Conservation (phyloP, 2,888 invertebrate species). For the Leucophenga maculata region DNA sequence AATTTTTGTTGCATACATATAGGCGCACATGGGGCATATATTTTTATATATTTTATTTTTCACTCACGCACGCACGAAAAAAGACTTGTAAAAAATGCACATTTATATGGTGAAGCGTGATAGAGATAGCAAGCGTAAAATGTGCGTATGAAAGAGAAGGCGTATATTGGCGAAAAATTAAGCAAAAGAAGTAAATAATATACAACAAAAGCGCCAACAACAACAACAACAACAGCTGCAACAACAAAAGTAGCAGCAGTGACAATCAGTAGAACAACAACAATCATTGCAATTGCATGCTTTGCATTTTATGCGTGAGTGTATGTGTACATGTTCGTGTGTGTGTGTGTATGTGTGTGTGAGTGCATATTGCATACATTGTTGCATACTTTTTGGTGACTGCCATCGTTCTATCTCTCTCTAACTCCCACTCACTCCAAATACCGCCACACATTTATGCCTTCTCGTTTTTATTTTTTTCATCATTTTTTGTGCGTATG, state of each 20-base stretch:
- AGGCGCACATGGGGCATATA: slow-evolving; percentile 45
- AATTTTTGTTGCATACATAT: neutral
- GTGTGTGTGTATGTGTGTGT: slow-evolving; percentile 29
- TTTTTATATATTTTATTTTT: slow-evolving; percentile 68
- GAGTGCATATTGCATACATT: slow-evolving; percentile 53
- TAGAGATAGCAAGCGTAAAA: neutral
- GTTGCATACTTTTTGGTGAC: slow-evolving; percentile 60
- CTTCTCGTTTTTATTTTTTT: slow-evolving; percentile 40
- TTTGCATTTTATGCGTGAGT: slow-evolving; percentile 18
- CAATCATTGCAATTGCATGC: slow-evolving; percentile 12
- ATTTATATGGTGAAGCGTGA: slow-evolving; percentile 25
- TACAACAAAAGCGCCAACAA: slow-evolving; percentile 42
- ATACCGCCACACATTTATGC: neutral
- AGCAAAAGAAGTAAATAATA: slow-evolving; percentile 58
- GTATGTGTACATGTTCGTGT: slow-evolving; percentile 29
- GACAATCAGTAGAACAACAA: slow-evolving; percentile 6
- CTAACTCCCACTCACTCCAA: neutral
- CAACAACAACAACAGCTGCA: slow-evolving; percentile 5
- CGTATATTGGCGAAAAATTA: slow-evolving; percentile 49
- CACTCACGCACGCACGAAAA: slow-evolving; percentile 68
- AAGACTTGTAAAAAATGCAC: slow-evolving; percentile 64
- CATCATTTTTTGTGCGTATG: slow-evolving; percentile 60
- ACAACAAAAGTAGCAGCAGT: neutral
- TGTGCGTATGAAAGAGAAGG: neutral
- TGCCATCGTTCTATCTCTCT: neutral